phyloP scores from a whole-genome alignment of 2,888 invertebrate genomes.

The Globia sparganii region DNA sequence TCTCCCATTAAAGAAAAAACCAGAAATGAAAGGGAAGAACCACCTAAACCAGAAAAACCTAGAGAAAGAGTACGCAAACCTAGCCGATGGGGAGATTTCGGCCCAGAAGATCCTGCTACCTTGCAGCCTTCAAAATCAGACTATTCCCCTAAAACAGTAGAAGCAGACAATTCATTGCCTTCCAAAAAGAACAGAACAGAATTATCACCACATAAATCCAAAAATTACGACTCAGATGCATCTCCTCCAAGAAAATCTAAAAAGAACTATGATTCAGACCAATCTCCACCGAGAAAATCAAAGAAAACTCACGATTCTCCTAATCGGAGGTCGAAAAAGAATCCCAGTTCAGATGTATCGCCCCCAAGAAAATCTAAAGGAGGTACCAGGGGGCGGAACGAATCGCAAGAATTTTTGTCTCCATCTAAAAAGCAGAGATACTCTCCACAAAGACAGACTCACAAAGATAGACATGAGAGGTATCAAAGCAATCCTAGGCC shows the following conservation, averaged over 20 bases:
- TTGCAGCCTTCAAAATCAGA: slow-evolving; percentile 55
- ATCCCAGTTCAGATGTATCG: slow-evolving; percentile 63
- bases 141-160: slow-evolving; percentile 41
- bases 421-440: slow-evolving; percentile 36
- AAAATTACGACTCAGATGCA: slow-evolving; percentile 53
- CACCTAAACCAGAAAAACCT: slow-evolving; percentile 63
- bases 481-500: slow-evolving; percentile 25
- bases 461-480: slow-evolving; percentile 39
- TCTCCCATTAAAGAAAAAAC: slow-evolving; percentile 36
- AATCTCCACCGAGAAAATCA: slow-evolving; percentile 69
- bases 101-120: slow-evolving; percentile 48
- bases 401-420: slow-evolving; percentile 34
- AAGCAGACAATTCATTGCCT: slow-evolving; percentile 68
- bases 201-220: slow-evolving; percentile 57
- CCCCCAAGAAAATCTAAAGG: slow-evolving; percentile 64
- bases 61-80: slow-evolving; percentile 70
- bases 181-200: slow-evolving; percentile 66
- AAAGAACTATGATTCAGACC: slow-evolving; percentile 66
- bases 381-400: slow-evolving; percentile 20
- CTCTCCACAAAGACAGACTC: slow-evolving; percentile 46
- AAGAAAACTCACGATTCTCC: slow-evolving; percentile 55
- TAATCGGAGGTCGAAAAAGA: slow-evolving; percentile 53
- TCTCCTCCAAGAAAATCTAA: slow-evolving; percentile 58
- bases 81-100: slow-evolving; percentile 75
- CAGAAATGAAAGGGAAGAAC: slow-evolving; percentile 65